Percentiles rank a stretch among this genome's conserved stretches.
Conservation (phyloP, 1,140 invertebrate genomes). For the Bombus difficillimus region DNA sequence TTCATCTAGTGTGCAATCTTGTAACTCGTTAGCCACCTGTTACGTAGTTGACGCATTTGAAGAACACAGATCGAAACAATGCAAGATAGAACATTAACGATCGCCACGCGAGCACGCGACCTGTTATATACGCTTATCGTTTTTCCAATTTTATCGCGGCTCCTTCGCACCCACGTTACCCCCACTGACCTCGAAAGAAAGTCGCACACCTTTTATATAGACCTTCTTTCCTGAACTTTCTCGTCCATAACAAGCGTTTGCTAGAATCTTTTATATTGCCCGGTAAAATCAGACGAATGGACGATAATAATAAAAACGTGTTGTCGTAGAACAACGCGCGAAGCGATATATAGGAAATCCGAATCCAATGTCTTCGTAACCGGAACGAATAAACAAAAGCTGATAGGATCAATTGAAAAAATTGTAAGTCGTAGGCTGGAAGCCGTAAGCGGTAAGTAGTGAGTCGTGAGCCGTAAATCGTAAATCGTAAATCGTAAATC, state of each 20-base stretch:
- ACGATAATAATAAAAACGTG: background rate
- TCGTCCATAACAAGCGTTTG: too few species aligned
- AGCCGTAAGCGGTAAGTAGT: background rate
- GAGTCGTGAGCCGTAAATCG: background rate
- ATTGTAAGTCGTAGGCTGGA: background rate
- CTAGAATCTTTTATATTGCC: too few species aligned
- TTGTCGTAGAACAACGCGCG: background rate
- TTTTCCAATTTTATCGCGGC: too few species aligned
- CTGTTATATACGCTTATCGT: background rate
- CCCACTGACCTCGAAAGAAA: background rate
- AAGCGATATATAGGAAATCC: background rate
- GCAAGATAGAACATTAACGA: background rate
- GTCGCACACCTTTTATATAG: background rate
- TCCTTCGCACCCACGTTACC: background rate
- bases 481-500: too few species aligned
- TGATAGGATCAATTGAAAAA: background rate
- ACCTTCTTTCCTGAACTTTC: background rate
- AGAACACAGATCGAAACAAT: background rate
- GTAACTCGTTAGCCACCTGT: slow-evolving; percentile 29
- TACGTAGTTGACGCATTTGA: slow-evolving; percentile 5
- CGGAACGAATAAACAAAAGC: background rate
- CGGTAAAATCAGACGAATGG: background rate
- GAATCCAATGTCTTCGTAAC: background rate
- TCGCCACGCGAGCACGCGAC: background rate
- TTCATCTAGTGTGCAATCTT: background rate